A percentile compares a stretch with the other conserved stretches of the same genome.
These are phyloP conservation scores for Drosophila orosa DNA, from an alignment of 1,140 invertebrate genomes.

Conservation along the genomic window DNA sequence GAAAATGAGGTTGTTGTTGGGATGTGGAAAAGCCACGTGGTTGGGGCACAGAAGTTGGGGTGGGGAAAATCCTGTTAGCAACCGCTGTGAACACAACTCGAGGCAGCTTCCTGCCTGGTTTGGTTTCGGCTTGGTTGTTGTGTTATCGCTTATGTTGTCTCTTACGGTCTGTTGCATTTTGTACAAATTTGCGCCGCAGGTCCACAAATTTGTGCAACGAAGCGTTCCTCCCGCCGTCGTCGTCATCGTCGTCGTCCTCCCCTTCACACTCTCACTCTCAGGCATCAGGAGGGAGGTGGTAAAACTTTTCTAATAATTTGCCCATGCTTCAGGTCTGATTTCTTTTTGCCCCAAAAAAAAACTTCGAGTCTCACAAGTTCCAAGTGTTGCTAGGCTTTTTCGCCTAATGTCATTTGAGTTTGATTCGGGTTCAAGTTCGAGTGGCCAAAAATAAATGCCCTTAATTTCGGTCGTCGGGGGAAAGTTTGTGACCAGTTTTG, in stretches of 20 bases:
- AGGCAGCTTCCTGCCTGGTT: conserved; percentile 46
- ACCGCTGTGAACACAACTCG: conserved; percentile 67
- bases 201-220: conserved; percentile 62
- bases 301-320: conserved; percentile 62
- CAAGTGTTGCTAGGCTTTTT: conserved; percentile 59
- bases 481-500: conserved; percentile 52
- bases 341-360: conserved; percentile 19
- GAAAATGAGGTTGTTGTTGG: conserved; percentile 7
- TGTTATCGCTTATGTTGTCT: conserved; percentile 83
- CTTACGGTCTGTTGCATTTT: conserved; percentile 82
- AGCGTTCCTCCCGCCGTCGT: conserved; percentile 18
- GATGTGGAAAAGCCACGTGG: conserved; percentile 6
- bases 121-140: conserved; percentile 60
- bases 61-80: conserved; percentile 67
- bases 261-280: neutral
- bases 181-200: conserved; percentile 66
- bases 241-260: neutral
- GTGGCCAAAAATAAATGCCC: conserved; percentile 68
- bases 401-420: conserved; percentile 54
- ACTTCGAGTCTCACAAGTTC: conserved; percentile 16
- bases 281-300: neutral
- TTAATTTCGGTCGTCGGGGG: conserved; percentile 56
- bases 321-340: conserved; percentile 20
- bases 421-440: conserved; percentile 50
- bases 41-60: neutral